These are phyloP conservation scores for Nyctibius grandis DNA, from an alignment of 2,797 vertebrate genomes.

Conservation along the genomic window DNA sequence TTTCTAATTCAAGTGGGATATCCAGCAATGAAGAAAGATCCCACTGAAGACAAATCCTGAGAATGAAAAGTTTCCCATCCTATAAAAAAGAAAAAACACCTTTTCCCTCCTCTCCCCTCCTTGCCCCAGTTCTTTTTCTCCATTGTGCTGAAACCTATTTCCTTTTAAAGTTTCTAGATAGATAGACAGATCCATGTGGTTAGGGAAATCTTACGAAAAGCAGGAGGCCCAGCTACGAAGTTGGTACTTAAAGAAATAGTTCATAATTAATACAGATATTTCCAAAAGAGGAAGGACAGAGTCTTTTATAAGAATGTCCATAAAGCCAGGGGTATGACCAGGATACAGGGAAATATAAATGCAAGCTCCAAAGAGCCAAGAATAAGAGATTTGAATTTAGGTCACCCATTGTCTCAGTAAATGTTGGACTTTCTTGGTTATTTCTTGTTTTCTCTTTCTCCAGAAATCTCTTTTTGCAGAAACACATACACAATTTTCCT, in stretches of 20 bases:
- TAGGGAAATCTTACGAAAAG: neutral
- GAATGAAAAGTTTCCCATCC: neutral
- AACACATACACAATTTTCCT: neutral
- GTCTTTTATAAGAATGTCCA: neutral
- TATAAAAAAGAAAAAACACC: neutral
- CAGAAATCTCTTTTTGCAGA: neutral
- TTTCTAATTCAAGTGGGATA: neutral
- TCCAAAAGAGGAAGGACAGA: neutral
- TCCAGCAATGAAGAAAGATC: neutral
- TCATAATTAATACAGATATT: neutral
- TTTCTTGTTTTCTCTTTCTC: neutral
- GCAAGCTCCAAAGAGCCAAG: neutral
- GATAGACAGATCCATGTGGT: neutral
- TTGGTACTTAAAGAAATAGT: neutral
- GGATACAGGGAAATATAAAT: neutral
- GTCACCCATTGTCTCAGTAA: neutral
- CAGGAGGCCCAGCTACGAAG: neutral
- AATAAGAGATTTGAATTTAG: neutral
- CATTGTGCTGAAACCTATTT: neutral
- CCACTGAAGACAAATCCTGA: neutral
- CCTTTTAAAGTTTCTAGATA: neutral
- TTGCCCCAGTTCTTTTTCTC: accelerated
- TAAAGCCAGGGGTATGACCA: neutral
- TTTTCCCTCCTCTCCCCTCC: too few relatives aligned
- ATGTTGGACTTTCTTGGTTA: neutral